These are phyloP conservation scores for Pachyramphus minor DNA, from an alignment of 2,113 vertebrate genomes.

Conservation along the genomic window DNA sequence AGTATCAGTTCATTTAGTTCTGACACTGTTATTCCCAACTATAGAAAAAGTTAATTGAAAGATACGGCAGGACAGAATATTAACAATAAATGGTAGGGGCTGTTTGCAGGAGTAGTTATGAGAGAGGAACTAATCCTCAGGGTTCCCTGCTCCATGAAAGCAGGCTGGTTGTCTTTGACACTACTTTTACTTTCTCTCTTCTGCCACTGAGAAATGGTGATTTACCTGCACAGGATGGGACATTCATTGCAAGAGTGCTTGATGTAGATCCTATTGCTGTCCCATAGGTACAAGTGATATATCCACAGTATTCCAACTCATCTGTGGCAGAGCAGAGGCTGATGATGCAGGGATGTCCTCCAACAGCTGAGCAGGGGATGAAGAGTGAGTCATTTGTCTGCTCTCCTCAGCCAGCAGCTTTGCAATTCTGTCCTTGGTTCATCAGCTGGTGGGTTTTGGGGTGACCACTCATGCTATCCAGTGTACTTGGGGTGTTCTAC, in stretches of 20 bases:
- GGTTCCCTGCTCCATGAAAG: not conserved
- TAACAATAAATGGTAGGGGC: accelerated
- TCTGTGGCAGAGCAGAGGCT: not conserved
- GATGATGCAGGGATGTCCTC: not conserved
- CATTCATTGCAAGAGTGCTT: not conserved
- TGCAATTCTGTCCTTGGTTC: not conserved
- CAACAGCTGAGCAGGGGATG: not conserved
- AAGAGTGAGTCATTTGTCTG: not conserved
- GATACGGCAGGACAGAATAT: not conserved
- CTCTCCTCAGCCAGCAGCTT: not conserved
- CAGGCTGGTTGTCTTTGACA: not conserved
- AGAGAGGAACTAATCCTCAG: not conserved
- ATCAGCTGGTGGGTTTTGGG: not conserved
- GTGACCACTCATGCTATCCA: not conserved
- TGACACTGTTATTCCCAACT: not conserved
- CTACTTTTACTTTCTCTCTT: not conserved
- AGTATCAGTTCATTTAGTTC: not conserved
- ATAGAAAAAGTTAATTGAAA: not conserved
- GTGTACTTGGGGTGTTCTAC: not conserved
- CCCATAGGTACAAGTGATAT: not conserved
- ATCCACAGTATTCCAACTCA: not conserved
- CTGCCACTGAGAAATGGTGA: not conserved
- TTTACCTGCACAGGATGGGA: not conserved
- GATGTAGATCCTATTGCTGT: not conserved
- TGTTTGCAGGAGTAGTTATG: not conserved